phyloP scores from a whole-genome alignment of 2,113 vertebrate species.

The Hystrix cristata region DNA sequence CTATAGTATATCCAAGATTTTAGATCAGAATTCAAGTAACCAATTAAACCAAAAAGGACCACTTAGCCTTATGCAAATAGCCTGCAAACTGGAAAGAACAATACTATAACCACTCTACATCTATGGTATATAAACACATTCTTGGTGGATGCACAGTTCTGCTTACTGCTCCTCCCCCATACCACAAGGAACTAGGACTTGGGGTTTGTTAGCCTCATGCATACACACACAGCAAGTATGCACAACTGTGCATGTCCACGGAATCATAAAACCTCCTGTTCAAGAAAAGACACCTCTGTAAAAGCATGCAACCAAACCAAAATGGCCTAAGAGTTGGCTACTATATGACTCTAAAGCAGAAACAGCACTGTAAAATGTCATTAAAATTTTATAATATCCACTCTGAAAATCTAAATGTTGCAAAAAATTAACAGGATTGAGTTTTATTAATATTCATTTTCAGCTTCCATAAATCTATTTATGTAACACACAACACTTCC shows the following conservation, averaged over 20 bases:
- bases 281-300: conserved; percentile 73
- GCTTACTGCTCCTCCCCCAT: conserved; percentile 76
- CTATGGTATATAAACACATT: conserved; percentile 79
- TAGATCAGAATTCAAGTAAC: conserved; percentile 82
- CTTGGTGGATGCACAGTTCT: conserved; percentile 50
- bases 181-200: conserved; percentile 57
- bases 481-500: conserved; percentile 58
- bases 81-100: conserved; percentile 80
- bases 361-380: conserved; percentile 51
- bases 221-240: conserved; percentile 65
- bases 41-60: conserved; percentile 79
- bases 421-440: conserved; percentile 20
- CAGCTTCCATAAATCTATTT: conserved; percentile 65
- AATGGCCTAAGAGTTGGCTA: conserved; percentile 7
- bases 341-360: background rate
- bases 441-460: conserved; percentile 68
- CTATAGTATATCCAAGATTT: conserved; percentile 80
- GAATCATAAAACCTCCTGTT: conserved; percentile 74
- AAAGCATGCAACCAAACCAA: conserved; percentile 59
- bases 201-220: conserved; percentile 81
- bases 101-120: conserved; percentile 70
- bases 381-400: conserved; percentile 63
- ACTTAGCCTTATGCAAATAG: conserved; percentile 85
- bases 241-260: conserved; percentile 79
- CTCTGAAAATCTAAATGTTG: conserved; percentile 64